Evolutionary conservation across 2,888 invertebrate species (phyloP).

Genomic region (Agonopterix arenella): DNA sequence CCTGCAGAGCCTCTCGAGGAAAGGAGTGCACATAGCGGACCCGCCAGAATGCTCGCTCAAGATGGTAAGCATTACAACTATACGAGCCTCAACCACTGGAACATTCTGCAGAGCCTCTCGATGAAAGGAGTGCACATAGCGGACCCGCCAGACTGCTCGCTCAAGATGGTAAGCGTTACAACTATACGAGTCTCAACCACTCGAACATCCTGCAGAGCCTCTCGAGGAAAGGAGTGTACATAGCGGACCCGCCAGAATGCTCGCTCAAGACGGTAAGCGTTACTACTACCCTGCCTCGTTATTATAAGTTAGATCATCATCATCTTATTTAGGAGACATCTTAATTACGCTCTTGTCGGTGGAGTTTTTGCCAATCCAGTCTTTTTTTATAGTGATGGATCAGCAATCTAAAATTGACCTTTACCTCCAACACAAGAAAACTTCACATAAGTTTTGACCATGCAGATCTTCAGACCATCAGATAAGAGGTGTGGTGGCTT

Average conservation of each 20-base stretch:
- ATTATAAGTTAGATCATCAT: too few species aligned
- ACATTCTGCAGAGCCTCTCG: slow-evolving; percentile 46
- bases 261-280: slow-evolving; percentile 89
- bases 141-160: slow-evolving; percentile 89
- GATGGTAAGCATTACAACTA: slow-evolving; percentile 78
- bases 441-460: too few species aligned
- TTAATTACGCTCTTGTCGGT: too few species aligned
- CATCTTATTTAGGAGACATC: too few species aligned
- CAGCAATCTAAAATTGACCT: too few species aligned
- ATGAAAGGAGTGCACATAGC: slow-evolving; percentile 93
- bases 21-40: slow-evolving; percentile 91
- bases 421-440: too few species aligned
- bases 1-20: slow-evolving; percentile 93
- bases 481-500: too few species aligned
- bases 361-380: too few species aligned
- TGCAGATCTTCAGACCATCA: too few species aligned
- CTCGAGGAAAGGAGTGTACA: slow-evolving; percentile 92
- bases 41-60: slow-evolving; percentile 90
- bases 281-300: slow-evolving; percentile 87
- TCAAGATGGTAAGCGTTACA: slow-evolving; percentile 87
- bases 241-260: slow-evolving; percentile 88
- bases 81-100: slow-evolving; percentile 76
- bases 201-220: slow-evolving; percentile 96
- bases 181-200: slow-evolving; percentile 96
- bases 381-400: too few species aligned